Percentiles rank a stretch among this genome's conserved stretches.
Conservation (phyloP, 2,888 invertebrate genomes). For the Chymomyza procnemis region DNA sequence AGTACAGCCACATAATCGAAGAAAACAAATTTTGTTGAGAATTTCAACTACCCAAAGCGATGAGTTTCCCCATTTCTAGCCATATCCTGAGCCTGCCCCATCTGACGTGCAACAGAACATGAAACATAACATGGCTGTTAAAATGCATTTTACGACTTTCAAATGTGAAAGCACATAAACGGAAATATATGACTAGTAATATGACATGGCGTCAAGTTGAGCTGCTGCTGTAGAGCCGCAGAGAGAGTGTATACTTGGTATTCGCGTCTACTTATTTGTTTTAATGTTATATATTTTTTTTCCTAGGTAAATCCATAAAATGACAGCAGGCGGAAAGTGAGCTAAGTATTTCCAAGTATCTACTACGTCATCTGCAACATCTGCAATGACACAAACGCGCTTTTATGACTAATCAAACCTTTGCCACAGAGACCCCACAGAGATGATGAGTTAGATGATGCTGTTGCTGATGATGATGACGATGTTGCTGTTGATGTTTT, state of each 20-base stretch:
- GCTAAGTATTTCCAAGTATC: too few species aligned
- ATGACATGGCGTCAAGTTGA: conserved; percentile 19
- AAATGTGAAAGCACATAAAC: conserved; percentile 62
- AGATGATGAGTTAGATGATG: neutral
- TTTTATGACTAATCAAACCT: conserved; percentile 70
- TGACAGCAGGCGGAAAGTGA: conserved; percentile 41
- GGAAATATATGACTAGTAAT: conserved; percentile 27
- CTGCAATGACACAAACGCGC: conserved; percentile 45
- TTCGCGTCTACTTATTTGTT: neutral
- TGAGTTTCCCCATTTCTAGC: too few species aligned
- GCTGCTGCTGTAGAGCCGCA: conserved; percentile 1
- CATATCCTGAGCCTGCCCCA: too few species aligned
- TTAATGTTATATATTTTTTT: too few species aligned
- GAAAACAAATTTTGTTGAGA: too few species aligned
- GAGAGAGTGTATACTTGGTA: neutral
- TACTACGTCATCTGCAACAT: conserved; percentile 13
- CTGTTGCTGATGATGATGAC: too few species aligned
- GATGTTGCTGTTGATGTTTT: too few species aligned
- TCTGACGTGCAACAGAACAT: conserved; percentile 6
- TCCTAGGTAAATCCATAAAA: conserved; percentile 41
- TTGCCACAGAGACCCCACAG: conserved; percentile 55
- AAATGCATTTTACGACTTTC: conserved; percentile 66
- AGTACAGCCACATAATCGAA: too few species aligned
- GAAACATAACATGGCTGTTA: conserved; percentile 35
- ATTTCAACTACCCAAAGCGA: too few species aligned